A percentile compares a stretch with the other conserved stretches of the same genome.
phyloP scores from a whole-genome alignment of 2,888 invertebrate species.

The Lithophane semibrunnea region DNA sequence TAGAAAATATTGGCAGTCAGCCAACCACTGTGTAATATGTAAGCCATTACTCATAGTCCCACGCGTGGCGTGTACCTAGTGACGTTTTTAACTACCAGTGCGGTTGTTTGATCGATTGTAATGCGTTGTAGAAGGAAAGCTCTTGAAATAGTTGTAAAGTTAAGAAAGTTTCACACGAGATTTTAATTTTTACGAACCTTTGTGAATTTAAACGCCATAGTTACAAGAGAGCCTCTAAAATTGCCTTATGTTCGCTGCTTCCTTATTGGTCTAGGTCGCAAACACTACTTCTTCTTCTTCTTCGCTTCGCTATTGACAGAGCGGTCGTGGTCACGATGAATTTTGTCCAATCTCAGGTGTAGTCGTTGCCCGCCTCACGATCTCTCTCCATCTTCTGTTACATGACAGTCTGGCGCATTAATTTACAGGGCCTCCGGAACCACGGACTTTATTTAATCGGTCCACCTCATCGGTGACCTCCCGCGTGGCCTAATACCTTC shows the following conservation, averaged over 20 bases:
- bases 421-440: too few species aligned
- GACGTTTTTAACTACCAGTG: conserved; percentile 42
- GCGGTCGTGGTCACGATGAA: too few species aligned
- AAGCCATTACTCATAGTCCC: conserved; percentile 52
- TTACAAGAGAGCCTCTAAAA: not conserved
- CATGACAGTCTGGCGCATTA: too few species aligned
- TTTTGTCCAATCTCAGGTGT: too few species aligned
- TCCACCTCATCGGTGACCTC: too few species aligned
- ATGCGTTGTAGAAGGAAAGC: not conserved
- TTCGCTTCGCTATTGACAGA: too few species aligned
- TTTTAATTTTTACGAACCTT: not conserved
- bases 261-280: too few species aligned
- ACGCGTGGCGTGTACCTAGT: conserved; percentile 32
- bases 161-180: not conserved
- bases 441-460: too few species aligned
- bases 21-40: conserved; percentile 53
- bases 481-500: too few species aligned
- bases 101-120: conserved; percentile 35
- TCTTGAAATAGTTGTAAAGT: not conserved
- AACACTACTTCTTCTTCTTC: not conserved
- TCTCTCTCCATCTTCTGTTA: too few species aligned
- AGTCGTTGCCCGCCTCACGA: too few species aligned
- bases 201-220: not conserved
- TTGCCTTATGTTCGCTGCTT: not conserved
- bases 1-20: conserved; percentile 53